Evolutionary conservation across 2,113 vertebrate genomes (phyloP), one percentile per base, ranked within the genome.

Genomic region (Calidris pygmaea): DNA sequence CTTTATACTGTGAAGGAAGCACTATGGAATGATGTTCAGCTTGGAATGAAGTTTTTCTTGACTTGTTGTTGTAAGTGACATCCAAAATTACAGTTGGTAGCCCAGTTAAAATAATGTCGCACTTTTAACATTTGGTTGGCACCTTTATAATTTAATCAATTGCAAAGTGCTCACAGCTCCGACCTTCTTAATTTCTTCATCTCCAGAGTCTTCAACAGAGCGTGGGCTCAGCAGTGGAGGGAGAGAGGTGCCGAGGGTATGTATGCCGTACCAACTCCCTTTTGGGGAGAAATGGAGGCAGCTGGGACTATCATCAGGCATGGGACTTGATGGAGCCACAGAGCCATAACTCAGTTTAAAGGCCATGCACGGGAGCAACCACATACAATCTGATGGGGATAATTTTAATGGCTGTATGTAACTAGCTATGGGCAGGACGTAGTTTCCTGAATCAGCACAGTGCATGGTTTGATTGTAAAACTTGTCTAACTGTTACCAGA

Each of bases 161-260:
- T 84, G 39, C 18, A 35, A 34, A 70, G n/a, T 50, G 17, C 43
- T 93, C 35, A 59, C 5, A 32, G 17, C 12, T 80, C n/a, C 5
- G 5, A 5, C 17, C 10, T 6, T 12, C 73, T 76, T 14, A 14
- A 63, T 68, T 66, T 62, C 17, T 87, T 89, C 29, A 27, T 45
- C 53, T 77, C 37, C 23, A 29, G 21, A 34, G 53, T 70, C 24
- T 74, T 43, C 55, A 39, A 45, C 29, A 17, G 58, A 72, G 34
- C 0, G 0, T 52, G 34, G 43, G 37, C 41, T 62, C 1, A 7
- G 35, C 9, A 13, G 23, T 10, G 24, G 18, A 10, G 41, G 35
- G 47, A 52, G 75, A 30, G 56, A 41, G 37, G 12, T 80, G 56
- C 52, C 24, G 14, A 20, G 52, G 79, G 8, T 37, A 7, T 7